Base-by-base conservation (phyloP, 30 jellyfish, hydroid and myxozoan species). In the Chironex yamaguchii region DNA sequence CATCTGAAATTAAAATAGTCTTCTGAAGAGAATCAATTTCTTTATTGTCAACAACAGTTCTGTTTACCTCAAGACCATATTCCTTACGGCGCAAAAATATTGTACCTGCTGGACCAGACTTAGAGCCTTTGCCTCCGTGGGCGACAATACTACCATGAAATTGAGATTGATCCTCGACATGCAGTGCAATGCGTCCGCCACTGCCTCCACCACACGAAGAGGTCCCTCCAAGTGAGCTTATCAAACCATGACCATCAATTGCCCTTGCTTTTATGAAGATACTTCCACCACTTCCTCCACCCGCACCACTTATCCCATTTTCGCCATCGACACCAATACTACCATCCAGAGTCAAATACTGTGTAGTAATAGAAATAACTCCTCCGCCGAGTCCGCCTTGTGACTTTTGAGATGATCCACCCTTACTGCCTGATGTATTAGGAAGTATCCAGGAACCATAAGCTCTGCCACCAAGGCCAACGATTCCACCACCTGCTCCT, bases 201-300 rank as follows among this genome's bases (percentile, higher is more conserved):
- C 93, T 71, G 32, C 93, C 93, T 4, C 93, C 93, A 2, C 93
- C 93, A 54, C 93, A 83, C 32, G 62, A 21, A 2, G 93, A 83
- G 74, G 21, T 34, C 6, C 93, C 93, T 3, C 93, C 93, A 52
- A 50, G 70, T 1, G 93, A 58, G 23, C 84, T 58, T 21, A 83
- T 70, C 29, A 51, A 36, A 9, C 93, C 93, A 27, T 83, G 93
- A n/a, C 93, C 93, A 13, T 86, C 49, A 3, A 83, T 53, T 26
- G 36, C 71, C 0, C 13, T 82, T 1, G 93, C 93, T 31, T 4
- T 34, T 0, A 83, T 54, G 21, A 29, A 32, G 49, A 83, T 26
- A 35, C 93, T 83, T 3, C 93, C 93, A 26, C 93, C 93, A 70
- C 93, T 83, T 3, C 93, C 93, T 52, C 87, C 93, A 26, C 93